Percentiles rank a stretch among this genome's conserved stretches.
These are phyloP conservation scores for Notothenia rossii DNA, from an alignment of 2,113 vertebrate species.

Conservation along the genomic window DNA sequence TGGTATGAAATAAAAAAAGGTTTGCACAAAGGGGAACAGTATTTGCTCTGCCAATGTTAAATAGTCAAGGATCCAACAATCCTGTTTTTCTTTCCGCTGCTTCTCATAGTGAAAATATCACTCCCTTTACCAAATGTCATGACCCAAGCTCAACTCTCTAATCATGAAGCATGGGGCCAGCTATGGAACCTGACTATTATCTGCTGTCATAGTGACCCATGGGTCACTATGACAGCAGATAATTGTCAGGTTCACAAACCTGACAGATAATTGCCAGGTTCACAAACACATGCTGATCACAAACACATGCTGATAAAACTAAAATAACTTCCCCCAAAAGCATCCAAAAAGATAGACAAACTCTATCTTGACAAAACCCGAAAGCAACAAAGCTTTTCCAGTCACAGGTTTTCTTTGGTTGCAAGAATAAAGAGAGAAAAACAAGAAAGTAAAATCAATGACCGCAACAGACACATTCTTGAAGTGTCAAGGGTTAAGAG, in stretches of 20 bases:
- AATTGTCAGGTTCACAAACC: too few relatives aligned
- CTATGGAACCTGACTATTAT: not conserved
- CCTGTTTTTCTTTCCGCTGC: not conserved
- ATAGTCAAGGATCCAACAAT: not conserved
- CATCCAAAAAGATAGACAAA: not conserved
- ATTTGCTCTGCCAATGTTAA: not conserved
- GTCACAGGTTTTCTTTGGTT: slow-evolving; percentile 10
- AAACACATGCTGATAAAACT: not conserved
- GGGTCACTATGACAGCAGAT: too few relatives aligned
- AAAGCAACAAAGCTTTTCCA: not conserved
- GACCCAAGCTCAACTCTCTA: slow-evolving; percentile 17
- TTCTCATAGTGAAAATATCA: not conserved
- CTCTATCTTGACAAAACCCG: not conserved
- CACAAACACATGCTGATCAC: not conserved
- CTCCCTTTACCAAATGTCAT: not conserved
- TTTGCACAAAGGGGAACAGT: not conserved
- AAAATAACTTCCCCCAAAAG: not conserved
- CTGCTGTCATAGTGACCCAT: slow-evolving; percentile 12
- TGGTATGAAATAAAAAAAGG: slow-evolving; percentile 43
- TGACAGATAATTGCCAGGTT: too few relatives aligned
- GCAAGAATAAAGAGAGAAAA: slow-evolving; percentile 15
- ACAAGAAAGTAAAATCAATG: slow-evolving; percentile 31
- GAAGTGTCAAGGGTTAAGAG: slow-evolving; percentile 66
- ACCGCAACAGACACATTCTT: slow-evolving; percentile 57
- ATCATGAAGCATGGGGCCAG: slow-evolving; percentile 8